Evolutionary conservation across 2,797 vertebrate species (phyloP).

Genomic region (Sparidentex hasta): DNA sequence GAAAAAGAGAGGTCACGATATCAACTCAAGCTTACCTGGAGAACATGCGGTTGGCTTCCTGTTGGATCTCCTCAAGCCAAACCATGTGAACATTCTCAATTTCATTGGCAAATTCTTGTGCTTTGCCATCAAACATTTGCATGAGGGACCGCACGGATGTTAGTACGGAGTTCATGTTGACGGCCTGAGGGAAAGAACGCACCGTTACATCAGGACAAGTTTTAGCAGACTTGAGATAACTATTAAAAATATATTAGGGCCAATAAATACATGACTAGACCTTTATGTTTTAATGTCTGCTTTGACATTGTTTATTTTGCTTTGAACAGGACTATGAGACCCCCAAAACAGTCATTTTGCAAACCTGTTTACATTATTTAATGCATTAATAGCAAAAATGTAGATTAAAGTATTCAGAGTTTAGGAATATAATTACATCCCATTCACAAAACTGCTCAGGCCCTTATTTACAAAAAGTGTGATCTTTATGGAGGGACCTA

Average conservation of each 20-base stretch:
- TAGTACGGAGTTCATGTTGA: constrained; percentile 86
- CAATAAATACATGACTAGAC: background rate
- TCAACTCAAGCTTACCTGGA: constrained; percentile 81
- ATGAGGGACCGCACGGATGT: constrained; percentile 80
- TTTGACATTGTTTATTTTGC: background rate
- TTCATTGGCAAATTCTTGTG: constrained; percentile 83
- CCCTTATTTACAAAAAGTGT: background rate
- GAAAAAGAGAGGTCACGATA: background rate
- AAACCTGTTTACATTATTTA: background rate
- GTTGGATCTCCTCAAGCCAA: constrained; percentile 93
- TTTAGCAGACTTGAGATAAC: background rate
- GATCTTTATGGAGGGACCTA: background rate
- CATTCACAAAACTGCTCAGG: background rate
- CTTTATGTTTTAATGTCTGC: background rate
- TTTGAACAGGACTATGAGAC: background rate
- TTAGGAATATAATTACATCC: background rate
- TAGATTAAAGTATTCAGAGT: background rate
- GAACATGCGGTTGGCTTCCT: constrained; percentile 92
- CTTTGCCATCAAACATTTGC: constrained; percentile 84
- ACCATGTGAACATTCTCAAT: constrained; percentile 89
- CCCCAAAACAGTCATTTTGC: too few relatives aligned
- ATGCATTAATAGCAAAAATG: background rate
- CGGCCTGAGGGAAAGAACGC: constrained; percentile 45
- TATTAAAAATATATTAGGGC: background rate
- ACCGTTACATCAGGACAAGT: background rate